phyloP scores from a whole-genome alignment of 1,140 invertebrate genomes.

The Plutomurus gul region DNA sequence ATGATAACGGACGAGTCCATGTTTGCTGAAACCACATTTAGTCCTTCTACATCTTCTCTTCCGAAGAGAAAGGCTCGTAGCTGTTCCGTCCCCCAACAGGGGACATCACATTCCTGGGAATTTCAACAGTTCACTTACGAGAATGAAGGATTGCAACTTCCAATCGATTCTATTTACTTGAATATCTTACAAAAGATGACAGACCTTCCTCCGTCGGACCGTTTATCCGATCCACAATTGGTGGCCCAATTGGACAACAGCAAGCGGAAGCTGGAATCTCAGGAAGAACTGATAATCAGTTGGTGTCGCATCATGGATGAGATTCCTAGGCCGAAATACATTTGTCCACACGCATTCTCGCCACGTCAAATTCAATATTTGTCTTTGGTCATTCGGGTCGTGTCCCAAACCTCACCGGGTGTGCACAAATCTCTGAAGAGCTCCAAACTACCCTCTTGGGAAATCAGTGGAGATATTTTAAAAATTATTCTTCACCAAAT shows the following conservation, averaged over 20 bases:
- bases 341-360: constrained; percentile 51
- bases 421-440: neutral
- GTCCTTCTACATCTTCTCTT: neutral
- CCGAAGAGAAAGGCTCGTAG: constrained; percentile 16
- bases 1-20: neutral
- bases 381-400: constrained; percentile 34
- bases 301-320: constrained; percentile 42
- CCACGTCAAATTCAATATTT: constrained; percentile 51
- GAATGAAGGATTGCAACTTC: constrained; percentile 2
- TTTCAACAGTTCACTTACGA: neutral
- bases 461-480: constrained; percentile 52
- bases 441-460: constrained; percentile 44
- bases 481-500: constrained; percentile 52
- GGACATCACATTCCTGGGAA: neutral
- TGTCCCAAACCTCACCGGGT: constrained; percentile 28
- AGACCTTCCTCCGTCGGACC: constrained; percentile 36
- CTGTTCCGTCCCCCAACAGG: neutral
- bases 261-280: constrained; percentile 37
- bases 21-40: neutral
- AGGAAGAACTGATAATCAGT: constrained; percentile 43
- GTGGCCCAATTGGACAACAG: constrained; percentile 35
- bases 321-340: constrained; percentile 36
- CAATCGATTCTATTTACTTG: constrained; percentile 44
- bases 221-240: constrained; percentile 27
- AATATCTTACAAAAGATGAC: constrained; percentile 40